Evolutionary conservation across 2,888 invertebrate genomes (phyloP).

Genomic region (Melieria picta): DNA sequence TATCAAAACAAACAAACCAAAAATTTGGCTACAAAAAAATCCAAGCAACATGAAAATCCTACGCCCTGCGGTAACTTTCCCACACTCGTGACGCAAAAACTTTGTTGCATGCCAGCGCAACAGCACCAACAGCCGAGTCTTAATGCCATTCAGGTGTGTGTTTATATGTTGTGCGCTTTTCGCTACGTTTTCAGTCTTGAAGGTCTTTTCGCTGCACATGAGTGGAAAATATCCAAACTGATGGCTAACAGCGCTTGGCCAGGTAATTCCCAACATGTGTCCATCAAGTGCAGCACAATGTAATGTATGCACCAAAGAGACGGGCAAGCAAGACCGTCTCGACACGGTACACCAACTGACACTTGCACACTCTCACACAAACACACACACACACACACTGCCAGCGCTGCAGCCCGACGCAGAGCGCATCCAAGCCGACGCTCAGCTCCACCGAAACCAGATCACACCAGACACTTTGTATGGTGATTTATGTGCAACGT

Average conservation of each 20-base stretch:
- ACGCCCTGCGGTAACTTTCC: neutral
- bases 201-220: constrained; percentile 28
- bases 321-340: too few species aligned
- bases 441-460: constrained; percentile 17
- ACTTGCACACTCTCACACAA: constrained; percentile 6
- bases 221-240: constrained; percentile 31
- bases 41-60: neutral
- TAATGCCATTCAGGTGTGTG: neutral
- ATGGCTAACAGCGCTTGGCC: constrained; percentile 28
- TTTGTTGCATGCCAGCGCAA: neutral
- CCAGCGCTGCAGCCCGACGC: neutral
- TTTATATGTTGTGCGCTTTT: constrained; percentile 16
- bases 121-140: neutral
- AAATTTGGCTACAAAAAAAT: too few species aligned
- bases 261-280: constrained; percentile 33
- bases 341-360: neutral
- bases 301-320: too few species aligned
- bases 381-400: neutral
- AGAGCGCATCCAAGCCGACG: constrained; percentile 13
- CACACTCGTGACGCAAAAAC: constrained; percentile 17
- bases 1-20: too few species aligned
- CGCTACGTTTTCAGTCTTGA: constrained; percentile 16
- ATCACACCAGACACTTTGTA: constrained; percentile 23
- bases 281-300: constrained; percentile 18
- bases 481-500: constrained; percentile 28